Evolutionary conservation across 2,888 invertebrate species (phyloP), one percentile per base, ranked within the genome.

Genomic region (Orchesellides sinensis): DNA sequence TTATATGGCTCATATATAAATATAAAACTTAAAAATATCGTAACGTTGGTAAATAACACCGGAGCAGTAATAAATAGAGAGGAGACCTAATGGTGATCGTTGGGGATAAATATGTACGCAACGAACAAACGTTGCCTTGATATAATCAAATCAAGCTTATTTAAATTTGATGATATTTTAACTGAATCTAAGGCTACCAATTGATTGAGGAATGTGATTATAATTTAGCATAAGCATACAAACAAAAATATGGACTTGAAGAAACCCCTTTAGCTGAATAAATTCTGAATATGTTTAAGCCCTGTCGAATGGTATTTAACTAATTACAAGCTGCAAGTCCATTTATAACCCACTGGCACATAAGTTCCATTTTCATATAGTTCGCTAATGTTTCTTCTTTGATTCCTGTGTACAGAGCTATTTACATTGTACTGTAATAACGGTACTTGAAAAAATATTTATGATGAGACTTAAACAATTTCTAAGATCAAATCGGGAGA

Each of bases 191-290:
- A 54, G 21, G 21, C 54, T 54, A 54, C 12, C 35, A 8, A 17
- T 17, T 49, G 49, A n/a, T 49, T 17, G n/a, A 19, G 54, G 54
- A 54, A 54, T 54, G 54, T 54, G 23, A 54, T n/a, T 21, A 54
- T 12, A 54, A 23, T 25, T 25, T 14, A 10, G 40, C 40, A 14
- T 2, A 5, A 10, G 32, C 32, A 5, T 6, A 5, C 32, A 10
- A 5, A 32, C 40, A 10, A 10, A 40, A 2, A 10, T 1, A 40
- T 40, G 40, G n/a, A 40, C 40, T 10, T 6, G 32, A 40, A 40
- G n/a, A 40, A 40, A 40, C 2, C 1, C 10, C 2, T 1, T 40
- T n/a, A 10, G 10, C 10, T n/a, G 14, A 40, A 14, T 40, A 2
- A 10, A 40, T n/a, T 14, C 40, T 14, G 32, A 6, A 10, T 32